Conservation (phyloP, 2,797 vertebrate genomes). For the Salarias fasciatus region DNA sequence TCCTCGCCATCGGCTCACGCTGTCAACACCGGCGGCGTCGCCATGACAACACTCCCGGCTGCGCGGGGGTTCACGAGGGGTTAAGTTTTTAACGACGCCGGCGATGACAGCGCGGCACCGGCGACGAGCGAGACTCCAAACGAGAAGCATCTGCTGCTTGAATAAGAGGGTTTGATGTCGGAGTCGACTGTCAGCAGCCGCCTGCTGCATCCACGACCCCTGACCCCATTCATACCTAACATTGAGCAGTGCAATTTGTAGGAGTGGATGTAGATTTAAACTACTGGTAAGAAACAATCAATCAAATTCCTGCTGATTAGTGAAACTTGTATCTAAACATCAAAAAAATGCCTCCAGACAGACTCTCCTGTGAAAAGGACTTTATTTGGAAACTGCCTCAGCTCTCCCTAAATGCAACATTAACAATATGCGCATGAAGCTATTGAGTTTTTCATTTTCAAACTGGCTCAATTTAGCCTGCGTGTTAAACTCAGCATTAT, state of each 20-base stretch:
- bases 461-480: too few relatives aligned
- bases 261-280: too few relatives aligned
- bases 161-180: constrained; percentile 17
- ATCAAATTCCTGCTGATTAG: too few relatives aligned
- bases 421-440: too few relatives aligned
- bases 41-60: constrained; percentile 50
- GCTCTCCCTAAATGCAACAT: too few relatives aligned
- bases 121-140: constrained; percentile 16
- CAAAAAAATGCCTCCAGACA: too few relatives aligned
- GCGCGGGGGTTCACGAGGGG: constrained; percentile 30
- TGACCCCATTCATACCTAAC: background rate
- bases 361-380: too few relatives aligned
- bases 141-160: constrained; percentile 55
- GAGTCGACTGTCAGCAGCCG: constrained; percentile 30
- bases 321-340: too few relatives aligned
- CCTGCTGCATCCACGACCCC: background rate
- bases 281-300: too few relatives aligned
- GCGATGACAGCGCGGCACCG: constrained; percentile 26
- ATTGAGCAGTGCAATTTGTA: background rate
- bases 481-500: too few relatives aligned
- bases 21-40: constrained; percentile 48
- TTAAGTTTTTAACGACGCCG: constrained; percentile 42
- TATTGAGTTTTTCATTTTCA: too few relatives aligned
- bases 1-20: background rate
- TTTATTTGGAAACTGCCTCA: too few relatives aligned